A percentile compares a stretch with the other conserved stretches of the same genome.
phyloP scores from a whole-genome alignment of 2,797 vertebrate species.

The Phataginus tetradactyla region DNA sequence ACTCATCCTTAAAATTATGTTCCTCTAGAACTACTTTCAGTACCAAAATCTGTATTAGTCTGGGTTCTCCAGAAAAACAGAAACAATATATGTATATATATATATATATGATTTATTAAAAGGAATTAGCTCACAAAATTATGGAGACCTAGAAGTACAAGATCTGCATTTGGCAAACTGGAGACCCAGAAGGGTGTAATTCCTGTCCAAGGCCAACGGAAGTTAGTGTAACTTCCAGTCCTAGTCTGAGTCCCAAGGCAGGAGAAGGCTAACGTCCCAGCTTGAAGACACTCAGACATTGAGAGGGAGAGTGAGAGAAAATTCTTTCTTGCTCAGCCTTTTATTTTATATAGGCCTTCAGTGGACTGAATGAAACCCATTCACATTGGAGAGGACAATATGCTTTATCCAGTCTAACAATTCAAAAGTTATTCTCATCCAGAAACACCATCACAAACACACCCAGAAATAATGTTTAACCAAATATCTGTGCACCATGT shows the following conservation, averaged over 20 bases:
- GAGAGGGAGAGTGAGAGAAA: background rate
- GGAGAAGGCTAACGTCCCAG: background rate
- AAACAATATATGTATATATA: background rate
- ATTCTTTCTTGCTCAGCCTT: background rate
- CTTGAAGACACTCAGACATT: background rate
- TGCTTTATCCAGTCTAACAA: background rate
- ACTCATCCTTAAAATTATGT: background rate
- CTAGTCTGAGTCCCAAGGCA: background rate
- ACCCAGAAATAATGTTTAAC: background rate
- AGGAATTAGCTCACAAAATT: background rate
- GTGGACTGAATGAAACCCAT: background rate
- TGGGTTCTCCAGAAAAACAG: background rate
- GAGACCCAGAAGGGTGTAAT: background rate
- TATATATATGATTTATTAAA: background rate
- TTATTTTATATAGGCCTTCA: background rate
- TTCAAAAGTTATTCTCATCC: background rate
- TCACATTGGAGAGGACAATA: background rate
- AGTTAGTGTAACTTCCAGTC: background rate
- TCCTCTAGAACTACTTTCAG: background rate
- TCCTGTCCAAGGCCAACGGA: background rate
- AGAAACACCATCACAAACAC: background rate
- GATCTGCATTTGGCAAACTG: background rate
- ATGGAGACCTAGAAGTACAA: background rate
- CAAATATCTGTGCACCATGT: background rate
- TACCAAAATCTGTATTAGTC: background rate